Evolutionary conservation across 2,797 vertebrate species (phyloP), one percentile per base, ranked within the genome.

Genomic region (Anguilla anguilla): DNA sequence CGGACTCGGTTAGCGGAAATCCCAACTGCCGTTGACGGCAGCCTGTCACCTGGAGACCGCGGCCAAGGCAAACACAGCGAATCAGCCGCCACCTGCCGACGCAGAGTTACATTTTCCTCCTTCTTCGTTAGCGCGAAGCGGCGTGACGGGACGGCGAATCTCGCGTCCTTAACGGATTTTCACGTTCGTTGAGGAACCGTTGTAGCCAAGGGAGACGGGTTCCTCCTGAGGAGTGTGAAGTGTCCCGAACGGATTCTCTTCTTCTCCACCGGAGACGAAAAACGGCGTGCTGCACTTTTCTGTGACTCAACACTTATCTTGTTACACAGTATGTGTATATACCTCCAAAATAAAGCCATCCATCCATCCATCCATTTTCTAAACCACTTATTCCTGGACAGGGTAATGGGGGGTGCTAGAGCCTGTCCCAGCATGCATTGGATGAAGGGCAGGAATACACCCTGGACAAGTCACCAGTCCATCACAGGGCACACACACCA

Each of bases 31-130:
- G 51, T 55, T 25, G 46, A 46, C 10, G 39, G 86, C 35, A 49
- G 31, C 35, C 22, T n/a, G 43, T 82, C n/a, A 53, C 46, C 72
- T 87, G 28, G 74, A 35, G 77, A 59, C 46, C 22, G 17, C 7
- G 35, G 74, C 53, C 86, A 28, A 81, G 11, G 69, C 69, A 77
- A 87, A 87, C 28, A 87, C 72, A 17, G n/a, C 46, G 82, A 79
- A 59, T 79, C 31, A 39, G 67, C 72, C 53, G 51, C 77, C 86
- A 46, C 86, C 86, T 82, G 51, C 53, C 67, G 46, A 25, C 25
- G 0, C n/a, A 3, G 15, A 3, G 74, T 79, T 22, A 9, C 1
- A 7, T 7, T 46, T 22, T 25, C 4, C 35, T n/a, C 31, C 35
- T 17, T 2, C 74, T 57, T 43, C 15, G 28, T 9, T 3, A 79